Evolutionary conservation across 2,797 vertebrate species (phyloP), one percentile per base, ranked within the genome.

Genomic region (Pipistrellus pygmaeus): DNA sequence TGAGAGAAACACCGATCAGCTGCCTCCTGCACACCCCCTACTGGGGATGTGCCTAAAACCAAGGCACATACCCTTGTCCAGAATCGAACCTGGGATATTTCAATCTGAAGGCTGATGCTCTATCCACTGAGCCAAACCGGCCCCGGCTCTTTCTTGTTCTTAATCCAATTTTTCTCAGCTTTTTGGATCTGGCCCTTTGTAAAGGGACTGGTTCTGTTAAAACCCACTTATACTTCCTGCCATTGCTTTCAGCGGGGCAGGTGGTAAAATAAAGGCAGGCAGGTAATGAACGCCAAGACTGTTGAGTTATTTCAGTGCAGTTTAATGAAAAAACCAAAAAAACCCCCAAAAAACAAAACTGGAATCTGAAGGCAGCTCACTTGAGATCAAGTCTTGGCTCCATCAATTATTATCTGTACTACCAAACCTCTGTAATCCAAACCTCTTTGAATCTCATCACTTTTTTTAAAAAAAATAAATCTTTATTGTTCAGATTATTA

Each of bases 151-250:
- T 78, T 46, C 20, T 20, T 12, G 44, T 62, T n/a, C 53, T 48
- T 41, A 66, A 53, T n/a, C 27, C 41, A 78, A 82, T 76, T 57
- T 88, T 77, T 77, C 73, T 86, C 55, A 23, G 17, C 18, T 53
- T 71, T 91, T 90, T 66, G 17, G 8, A 57, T 23, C 88, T 93
- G 76, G 32, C 27, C 41, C 15, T 80, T 83, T 86, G 76, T 44
- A 91, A 86, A 85, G 44, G 21, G 46, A 20, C 57, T 6, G 20
- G 25, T 88, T 27, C 18, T 27, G 2, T 94, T 88, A 84, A 90
- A 92, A 60, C 35, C n/a, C 32, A 68, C 6, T 9, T 53, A 2
- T 38, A 23, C n/a, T 78, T 87, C n/a, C 64, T 69, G 44, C 44
- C 21, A 18, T 78, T 35, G 14, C 7, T 94, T 75, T 83, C 38